Conservation (phyloP, 1,140 invertebrate genomes). For the Neodiprion fabricii region DNA sequence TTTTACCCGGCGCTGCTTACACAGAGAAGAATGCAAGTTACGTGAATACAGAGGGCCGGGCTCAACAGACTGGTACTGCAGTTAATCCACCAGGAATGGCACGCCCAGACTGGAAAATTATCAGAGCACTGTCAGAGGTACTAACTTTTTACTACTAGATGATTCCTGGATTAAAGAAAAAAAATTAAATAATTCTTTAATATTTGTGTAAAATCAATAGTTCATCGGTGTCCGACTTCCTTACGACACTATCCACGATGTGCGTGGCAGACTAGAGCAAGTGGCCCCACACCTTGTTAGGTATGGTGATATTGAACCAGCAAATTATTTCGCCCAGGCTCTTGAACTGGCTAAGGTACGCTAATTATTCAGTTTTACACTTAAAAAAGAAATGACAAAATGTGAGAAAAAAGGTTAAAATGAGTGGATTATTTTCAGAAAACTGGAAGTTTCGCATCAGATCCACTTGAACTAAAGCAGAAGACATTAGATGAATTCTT, state of each 20-base stretch:
- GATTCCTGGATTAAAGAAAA: neutral
- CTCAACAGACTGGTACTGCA: conserved; percentile 91
- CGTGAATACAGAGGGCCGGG: conserved; percentile 96
- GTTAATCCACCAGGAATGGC: conserved; percentile 94
- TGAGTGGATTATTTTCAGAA: conserved; percentile 60
- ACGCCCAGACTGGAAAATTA: conserved; percentile 98
- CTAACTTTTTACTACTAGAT: conserved; percentile 16
- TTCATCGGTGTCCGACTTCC: conserved; percentile 83
- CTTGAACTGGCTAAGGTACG: conserved; percentile 70
- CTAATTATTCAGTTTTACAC: conserved; percentile 27
- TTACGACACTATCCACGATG: conserved; percentile 87
- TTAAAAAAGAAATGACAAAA: conserved; percentile 16
- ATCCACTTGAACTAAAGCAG: conserved; percentile 78
- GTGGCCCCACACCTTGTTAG: conserved; percentile 88
- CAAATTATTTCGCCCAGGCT: conserved; percentile 84
- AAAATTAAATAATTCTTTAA: conserved; percentile 13
- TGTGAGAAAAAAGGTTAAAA: neutral
- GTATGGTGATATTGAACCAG: conserved; percentile 83
- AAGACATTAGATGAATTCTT: conserved; percentile 93
- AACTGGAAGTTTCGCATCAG: conserved; percentile 62
- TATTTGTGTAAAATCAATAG: conserved; percentile 68
- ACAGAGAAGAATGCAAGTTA: conserved; percentile 98
- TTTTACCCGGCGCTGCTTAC: conserved; percentile 97
- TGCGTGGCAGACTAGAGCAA: conserved; percentile 83
- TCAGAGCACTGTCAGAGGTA: conserved; percentile 86